Evolutionary conservation across 2,797 vertebrate genomes (phyloP), one percentile per base, ranked within the genome.

Genomic region (Paedocypris micromegethes): DNA sequence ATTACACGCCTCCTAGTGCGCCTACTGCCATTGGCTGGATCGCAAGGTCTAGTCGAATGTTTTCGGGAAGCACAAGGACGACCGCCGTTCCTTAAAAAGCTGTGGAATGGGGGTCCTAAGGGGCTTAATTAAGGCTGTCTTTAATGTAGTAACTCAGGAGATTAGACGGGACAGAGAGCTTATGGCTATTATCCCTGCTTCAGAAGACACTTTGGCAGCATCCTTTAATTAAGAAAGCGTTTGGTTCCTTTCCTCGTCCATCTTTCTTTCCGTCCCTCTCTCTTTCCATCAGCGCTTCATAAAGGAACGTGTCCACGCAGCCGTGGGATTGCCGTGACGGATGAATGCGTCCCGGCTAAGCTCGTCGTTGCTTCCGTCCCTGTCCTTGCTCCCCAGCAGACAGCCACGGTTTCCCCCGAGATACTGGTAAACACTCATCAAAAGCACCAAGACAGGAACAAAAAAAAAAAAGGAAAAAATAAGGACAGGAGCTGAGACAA

Each of bases 101-200:
- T 51, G 68, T 52, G 51, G 9, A 53, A 65, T 42, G 6, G 66
- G 53, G 68, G 72, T 72, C 74, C 74, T 70, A 66, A 66, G 78
- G 73, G 73, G 72, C 70, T 79, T 77, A 78, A 79, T 79, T 80
- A 77, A 77, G 63, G 65, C 53, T 72, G 65, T 75, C 74, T 79
- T 76, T 81, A 74, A 77, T 78, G 75, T 79, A 77, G 72, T 73
- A 77, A 76, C 69, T 74, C 73, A 73, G 69, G 77, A 76, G 77
- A 80, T 78, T 79, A 79, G 73, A 73, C 76, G 66, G 73, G 77
- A 79, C 70, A 46, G 65, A 66, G 69, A 78, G 74, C 74, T 67
- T 73, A 73, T 68, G 46, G 58, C 53, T 52, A 65, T 75, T 77
- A 72, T 76, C 72, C 69, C 61, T 63, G 66, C 75, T 68, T 71